These are phyloP conservation scores for Mormyrops attenuatus DNA, from an alignment of 2,797 vertebrate genomes.

Conservation along the genomic window DNA sequence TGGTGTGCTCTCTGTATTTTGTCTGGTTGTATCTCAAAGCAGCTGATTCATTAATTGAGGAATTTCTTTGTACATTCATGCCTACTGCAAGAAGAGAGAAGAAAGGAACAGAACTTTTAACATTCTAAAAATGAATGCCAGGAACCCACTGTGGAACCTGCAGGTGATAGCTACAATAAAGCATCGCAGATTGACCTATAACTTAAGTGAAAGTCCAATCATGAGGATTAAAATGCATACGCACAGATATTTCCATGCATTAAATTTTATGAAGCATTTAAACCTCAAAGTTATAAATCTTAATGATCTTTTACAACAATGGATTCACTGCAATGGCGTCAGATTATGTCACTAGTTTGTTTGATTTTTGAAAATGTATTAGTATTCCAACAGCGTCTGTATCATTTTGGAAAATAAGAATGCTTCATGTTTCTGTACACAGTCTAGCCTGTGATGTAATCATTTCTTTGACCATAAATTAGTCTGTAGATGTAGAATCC, in stretches of 20 bases:
- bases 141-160: too few relatives aligned
- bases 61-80: neutral
- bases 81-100: neutral
- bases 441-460: neutral
- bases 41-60: neutral
- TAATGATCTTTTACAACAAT: slow-evolving; percentile 63
- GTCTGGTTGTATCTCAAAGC: neutral
- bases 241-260: slow-evolving; percentile 66
- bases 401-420: neutral
- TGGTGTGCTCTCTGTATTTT: neutral
- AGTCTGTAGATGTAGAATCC: neutral
- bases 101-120: neutral
- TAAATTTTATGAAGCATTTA: slow-evolving; percentile 77
- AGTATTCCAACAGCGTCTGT: neutral
- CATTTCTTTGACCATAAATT: neutral
- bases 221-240: slow-evolving; percentile 73
- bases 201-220: slow-evolving; percentile 64
- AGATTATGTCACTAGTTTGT: slow-evolving; percentile 62
- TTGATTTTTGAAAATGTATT: slow-evolving; percentile 45
- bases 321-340: slow-evolving; percentile 60
- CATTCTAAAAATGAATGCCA: neutral
- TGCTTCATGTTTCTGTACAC: neutral
- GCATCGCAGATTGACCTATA: slow-evolving; percentile 56
- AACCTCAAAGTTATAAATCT: slow-evolving; percentile 71
- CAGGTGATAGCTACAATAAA: neutral